Base-by-base conservation (phyloP, 37 sponge, comb jelly and placozoan species). In the Chondrosia reniformis region DNA sequence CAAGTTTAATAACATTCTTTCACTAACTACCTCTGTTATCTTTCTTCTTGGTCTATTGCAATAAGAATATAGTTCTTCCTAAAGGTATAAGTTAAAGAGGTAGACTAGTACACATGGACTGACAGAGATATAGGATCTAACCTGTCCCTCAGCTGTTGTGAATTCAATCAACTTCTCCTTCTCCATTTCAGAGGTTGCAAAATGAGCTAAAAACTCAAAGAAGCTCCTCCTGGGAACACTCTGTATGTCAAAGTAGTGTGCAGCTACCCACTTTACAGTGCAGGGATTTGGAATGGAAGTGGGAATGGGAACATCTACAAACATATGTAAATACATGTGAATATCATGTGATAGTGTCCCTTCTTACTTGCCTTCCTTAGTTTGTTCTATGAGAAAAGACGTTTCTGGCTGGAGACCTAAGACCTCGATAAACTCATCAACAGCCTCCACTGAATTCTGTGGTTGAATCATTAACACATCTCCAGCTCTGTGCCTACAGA, bases 11-110 rank as follows among this genome's bases (percentile, higher is more conserved):
- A n/a, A n/a, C n/a, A n/a, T n/a, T n/a, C n/a, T n/a, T n/a, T n/a
- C 17, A 19, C 28, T 19, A 59, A 45, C 0, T 36, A 87, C 95
- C 84, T 98, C 99, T 9, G 92, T 69, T 8, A 95, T 87, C 17
- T 85, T 98, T 33, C 96, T 85, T 33, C 92, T 67, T 2, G 92
- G 92, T 57, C 96, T 27, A 32, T 90, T 84, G 49, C 97, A 95
- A 79, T 98, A 98, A 2, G 89, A 79, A 74, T 79, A 98, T 37
- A 90, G 84, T 46, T 98, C 99, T 49, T 98, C 99, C 84, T 94
- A 80, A 33, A 55, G 24, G 42, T 30, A 84, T 24, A n/a, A n/a
- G n/a, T n/a, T n/a, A n/a, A n/a, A 77, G 27, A 31, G 59, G 7
- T 38, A 36, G 33, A 69, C 61, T 10, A 67, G 33, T 6, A 80